Percentiles rank a stretch among this genome's conserved stretches.
Evolutionary conservation across 2,888 invertebrate species (phyloP).

Genomic region (Liopterus haemorrhoidalis): DNA sequence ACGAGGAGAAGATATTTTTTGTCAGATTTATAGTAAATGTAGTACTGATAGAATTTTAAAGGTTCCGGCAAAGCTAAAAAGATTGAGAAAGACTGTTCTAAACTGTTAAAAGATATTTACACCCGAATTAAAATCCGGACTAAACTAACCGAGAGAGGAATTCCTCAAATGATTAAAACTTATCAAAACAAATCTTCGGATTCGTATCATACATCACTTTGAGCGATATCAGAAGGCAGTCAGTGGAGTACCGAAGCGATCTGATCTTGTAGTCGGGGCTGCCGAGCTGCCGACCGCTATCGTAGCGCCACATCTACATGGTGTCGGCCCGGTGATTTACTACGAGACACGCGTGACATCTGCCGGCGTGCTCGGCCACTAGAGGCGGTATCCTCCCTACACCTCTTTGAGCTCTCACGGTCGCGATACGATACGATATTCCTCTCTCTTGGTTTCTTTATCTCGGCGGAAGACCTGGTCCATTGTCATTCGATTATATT

Average conservation of each 20-base stretch:
- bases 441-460: no score
- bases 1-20: no score
- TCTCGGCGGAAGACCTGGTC: no score
- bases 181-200: background rate
- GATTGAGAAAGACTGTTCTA: background rate
- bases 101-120: background rate
- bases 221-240: background rate
- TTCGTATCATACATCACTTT: background rate
- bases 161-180: conserved; percentile 2
- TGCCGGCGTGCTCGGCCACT: no score
- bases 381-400: no score
- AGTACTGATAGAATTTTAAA: background rate
- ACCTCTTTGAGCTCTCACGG: no score
- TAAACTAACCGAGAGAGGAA: background rate
- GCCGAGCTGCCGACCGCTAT: conserved; percentile 4
- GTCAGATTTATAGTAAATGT: no score
- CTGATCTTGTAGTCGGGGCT: conserved; percentile 5
- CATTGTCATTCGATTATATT: no score
- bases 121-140: background rate
- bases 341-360: no score
- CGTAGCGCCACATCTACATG: conserved; percentile 9
- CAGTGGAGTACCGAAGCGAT: background rate
- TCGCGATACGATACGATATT: no score
- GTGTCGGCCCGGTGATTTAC: conserved; percentile 2
- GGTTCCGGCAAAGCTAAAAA: background rate